Evolutionary conservation across 2,113 vertebrate species (phyloP).

Genomic region (Benthochromis sp.): DNA sequence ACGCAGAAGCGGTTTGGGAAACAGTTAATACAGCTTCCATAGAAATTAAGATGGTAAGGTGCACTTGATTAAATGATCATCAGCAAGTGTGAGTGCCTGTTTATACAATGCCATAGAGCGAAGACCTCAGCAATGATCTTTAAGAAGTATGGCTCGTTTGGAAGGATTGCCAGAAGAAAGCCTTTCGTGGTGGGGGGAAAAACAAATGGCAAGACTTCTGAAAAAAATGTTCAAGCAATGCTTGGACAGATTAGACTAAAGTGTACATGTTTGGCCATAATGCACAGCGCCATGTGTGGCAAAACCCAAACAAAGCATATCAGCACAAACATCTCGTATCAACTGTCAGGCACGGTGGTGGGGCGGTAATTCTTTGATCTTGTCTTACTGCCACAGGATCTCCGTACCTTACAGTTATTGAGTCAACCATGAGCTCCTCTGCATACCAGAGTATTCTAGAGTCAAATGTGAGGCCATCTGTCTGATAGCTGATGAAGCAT

Average conservation of each 20-base stretch:
- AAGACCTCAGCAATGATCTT: neutral
- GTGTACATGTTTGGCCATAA: neutral
- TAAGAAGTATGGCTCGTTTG: neutral
- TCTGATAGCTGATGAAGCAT: neutral
- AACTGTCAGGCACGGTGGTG: neutral
- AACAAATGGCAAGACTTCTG: neutral
- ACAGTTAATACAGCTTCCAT: neutral
- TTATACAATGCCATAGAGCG: neutral
- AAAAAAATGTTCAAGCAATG: neutral
- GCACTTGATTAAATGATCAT: neutral
- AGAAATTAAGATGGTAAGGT: neutral
- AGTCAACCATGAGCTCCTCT: neutral
- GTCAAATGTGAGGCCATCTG: neutral
- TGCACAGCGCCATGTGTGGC: neutral
- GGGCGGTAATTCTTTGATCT: neutral
- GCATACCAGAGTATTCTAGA: neutral
- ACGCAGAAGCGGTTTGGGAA: neutral
- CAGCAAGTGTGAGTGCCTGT: neutral
- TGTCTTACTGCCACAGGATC: neutral
- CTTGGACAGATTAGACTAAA: neutral
- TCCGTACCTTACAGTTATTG: neutral
- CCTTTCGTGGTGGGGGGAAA: neutral
- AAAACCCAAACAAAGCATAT: neutral
- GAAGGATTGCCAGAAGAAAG: neutral
- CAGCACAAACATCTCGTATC: neutral